Evolutionary conservation across 2,797 vertebrate species (phyloP).

Genomic region (Hydrophis major): DNA sequence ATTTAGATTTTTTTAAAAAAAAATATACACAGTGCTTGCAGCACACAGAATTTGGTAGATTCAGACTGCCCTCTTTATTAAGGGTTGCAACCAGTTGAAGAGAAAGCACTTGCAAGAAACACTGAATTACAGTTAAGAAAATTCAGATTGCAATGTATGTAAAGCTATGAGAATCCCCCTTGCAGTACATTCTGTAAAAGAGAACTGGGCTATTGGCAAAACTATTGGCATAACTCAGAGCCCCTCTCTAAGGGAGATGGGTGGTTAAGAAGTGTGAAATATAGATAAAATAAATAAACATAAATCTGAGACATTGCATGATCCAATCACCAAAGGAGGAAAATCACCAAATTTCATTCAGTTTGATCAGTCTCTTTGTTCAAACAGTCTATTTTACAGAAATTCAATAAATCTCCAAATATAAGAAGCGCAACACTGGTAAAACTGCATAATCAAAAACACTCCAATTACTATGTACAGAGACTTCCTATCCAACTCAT

Average conservation of each 20-base stretch:
- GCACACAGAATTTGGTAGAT: neutral
- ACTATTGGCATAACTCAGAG: neutral
- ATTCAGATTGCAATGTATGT: neutral
- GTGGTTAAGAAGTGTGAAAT: neutral
- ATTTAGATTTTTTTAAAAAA: neutral
- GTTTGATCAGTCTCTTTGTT: neutral
- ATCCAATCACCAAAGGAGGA: neutral
- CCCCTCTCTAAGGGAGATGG: neutral
- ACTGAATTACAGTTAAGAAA: neutral
- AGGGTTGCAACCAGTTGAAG: neutral
- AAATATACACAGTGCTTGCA: neutral
- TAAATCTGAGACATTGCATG: neutral
- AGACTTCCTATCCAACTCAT: neutral
- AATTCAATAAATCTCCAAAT: neutral
- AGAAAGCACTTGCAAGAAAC: neutral
- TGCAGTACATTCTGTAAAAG: neutral
- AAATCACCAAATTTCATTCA: neutral
- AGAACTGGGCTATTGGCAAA: neutral
- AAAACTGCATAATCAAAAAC: neutral
- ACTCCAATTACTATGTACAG: neutral
- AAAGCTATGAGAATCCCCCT: neutral
- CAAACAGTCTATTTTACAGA: neutral
- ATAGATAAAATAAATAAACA: neutral
- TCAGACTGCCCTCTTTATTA: neutral
- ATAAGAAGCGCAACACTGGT: neutral